phyloP scores from a whole-genome alignment of 2,113 vertebrate genomes.

The Phalacrocorax aristotelis region DNA sequence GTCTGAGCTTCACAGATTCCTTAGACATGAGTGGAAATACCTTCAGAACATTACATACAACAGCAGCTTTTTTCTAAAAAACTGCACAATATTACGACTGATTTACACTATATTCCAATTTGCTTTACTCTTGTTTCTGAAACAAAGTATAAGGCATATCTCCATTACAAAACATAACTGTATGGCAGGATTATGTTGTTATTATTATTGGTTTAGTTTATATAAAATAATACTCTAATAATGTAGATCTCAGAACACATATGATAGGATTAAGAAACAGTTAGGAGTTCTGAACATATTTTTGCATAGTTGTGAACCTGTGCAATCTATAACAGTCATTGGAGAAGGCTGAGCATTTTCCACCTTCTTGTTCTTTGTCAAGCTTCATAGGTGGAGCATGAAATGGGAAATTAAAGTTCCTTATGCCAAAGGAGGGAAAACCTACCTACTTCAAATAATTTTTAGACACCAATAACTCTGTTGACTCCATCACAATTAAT shows the following conservation, averaged over 20 bases:
- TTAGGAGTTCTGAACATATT: not conserved
- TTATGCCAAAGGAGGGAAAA: not conserved
- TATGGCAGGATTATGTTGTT: not conserved
- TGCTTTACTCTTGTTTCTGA: not conserved
- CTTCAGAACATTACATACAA: not conserved
- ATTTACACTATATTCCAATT: not conserved
- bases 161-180: not conserved
- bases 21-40: not conserved
- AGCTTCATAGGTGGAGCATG: not conserved
- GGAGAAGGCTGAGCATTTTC: not conserved
- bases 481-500: not conserved
- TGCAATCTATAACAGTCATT: not conserved
- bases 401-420: not conserved
- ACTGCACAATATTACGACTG: accelerated
- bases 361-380: not conserved
- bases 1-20: not conserved
- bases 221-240: not conserved
- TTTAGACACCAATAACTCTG: not conserved
- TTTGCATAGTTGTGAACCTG: not conserved
- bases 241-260: not conserved
- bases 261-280: not conserved
- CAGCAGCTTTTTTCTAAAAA: not conserved
- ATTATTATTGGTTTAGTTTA: not conserved
- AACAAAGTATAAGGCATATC: not conserved
- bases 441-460: not conserved